Conservation (phyloP, 2,888 invertebrate species). For the Dicranocentrus wangi region DNA sequence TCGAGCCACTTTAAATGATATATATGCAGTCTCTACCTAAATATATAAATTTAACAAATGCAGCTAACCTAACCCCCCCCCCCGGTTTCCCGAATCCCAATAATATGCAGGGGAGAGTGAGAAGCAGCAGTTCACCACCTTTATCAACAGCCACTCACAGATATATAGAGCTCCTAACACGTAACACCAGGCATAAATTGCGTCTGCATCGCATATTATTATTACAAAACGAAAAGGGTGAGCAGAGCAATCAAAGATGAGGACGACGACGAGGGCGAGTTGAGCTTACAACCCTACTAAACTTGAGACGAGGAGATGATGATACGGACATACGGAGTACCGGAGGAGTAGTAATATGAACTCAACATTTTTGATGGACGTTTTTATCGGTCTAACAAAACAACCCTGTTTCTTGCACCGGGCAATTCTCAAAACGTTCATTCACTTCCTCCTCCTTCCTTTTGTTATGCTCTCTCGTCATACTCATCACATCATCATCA, state of each 20-base stretch:
- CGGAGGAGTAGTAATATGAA: neutral
- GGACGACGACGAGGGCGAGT: neutral
- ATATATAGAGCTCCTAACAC: too few relatives aligned
- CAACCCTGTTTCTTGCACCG: constrained; percentile 34
- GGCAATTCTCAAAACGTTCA: constrained; percentile 43
- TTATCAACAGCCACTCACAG: too few relatives aligned
- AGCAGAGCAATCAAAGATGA: constrained; percentile 25
- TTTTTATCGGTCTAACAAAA: constrained; percentile 4
- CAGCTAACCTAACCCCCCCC: too few relatives aligned
- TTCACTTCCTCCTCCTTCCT: constrained; percentile 41
- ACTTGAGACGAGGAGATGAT: neutral
- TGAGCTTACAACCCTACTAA: constrained; percentile 15
- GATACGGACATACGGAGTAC: neutral
- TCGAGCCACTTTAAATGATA: too few relatives aligned
- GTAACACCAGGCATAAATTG: too few relatives aligned
- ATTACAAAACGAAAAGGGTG: constrained; percentile 8
- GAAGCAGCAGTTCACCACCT: too few relatives aligned
- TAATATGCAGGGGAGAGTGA: too few relatives aligned
- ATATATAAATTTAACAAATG: too few relatives aligned
- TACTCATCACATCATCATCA: too few relatives aligned
- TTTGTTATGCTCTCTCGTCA: neutral
- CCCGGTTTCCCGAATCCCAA: too few relatives aligned
- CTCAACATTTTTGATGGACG: constrained; percentile 32
- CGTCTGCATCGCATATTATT: too few relatives aligned
- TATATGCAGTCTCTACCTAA: too few relatives aligned